These are phyloP conservation scores for Lanistes nyassanus DNA, from an alignment of 1,140 invertebrate species.

Conservation along the genomic window DNA sequence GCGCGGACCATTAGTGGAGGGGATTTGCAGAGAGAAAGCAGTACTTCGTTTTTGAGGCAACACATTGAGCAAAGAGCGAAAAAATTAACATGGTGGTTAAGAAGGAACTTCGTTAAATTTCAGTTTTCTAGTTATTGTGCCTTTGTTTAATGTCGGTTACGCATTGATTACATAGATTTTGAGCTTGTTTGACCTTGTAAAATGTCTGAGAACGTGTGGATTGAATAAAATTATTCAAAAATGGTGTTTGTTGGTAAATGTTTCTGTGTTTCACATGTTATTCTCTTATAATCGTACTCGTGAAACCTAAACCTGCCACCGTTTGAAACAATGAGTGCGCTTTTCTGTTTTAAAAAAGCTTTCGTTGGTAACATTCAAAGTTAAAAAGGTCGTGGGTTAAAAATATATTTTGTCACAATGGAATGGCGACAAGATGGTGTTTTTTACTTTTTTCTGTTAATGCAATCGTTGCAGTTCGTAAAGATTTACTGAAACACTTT, in stretches of 20 bases:
- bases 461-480: too few relatives aligned
- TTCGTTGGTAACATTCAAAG: too few relatives aligned
- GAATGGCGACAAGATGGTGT: too few relatives aligned
- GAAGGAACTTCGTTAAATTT: constrained; percentile 13
- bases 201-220: neutral
- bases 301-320: too few relatives aligned
- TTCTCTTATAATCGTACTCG: too few relatives aligned
- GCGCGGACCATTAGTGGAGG: neutral
- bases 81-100: constrained; percentile 22
- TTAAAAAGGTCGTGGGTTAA: too few relatives aligned
- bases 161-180: neutral
- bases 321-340: too few relatives aligned
- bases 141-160: neutral
- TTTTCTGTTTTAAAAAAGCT: too few relatives aligned
- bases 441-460: too few relatives aligned
- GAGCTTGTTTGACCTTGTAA: constrained; percentile 19
- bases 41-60: constrained; percentile 3
- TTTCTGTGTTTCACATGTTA: neutral
- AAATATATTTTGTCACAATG: too few relatives aligned
- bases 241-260: constrained; percentile 9
- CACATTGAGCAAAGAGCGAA: constrained; percentile 26
- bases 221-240: neutral
- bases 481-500: too few relatives aligned
- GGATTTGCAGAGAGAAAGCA: neutral
- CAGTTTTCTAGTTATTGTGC: constrained; percentile 5